These are phyloP conservation scores for Mystacides longicornis DNA, from an alignment of 2,888 invertebrate species.

Conservation along the genomic window DNA sequence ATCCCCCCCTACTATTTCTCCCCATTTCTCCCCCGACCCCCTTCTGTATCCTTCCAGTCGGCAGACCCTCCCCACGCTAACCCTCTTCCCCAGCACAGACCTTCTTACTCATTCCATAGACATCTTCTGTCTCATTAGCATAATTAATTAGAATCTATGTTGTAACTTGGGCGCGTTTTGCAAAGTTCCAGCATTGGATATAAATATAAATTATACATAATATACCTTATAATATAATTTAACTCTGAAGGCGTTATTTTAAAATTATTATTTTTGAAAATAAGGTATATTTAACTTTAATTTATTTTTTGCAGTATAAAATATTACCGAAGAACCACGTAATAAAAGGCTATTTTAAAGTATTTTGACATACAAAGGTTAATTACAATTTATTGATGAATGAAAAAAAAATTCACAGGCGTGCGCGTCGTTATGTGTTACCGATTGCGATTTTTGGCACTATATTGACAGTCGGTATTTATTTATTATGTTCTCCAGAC, in stretches of 20 bases:
- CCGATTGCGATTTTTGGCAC: too few species aligned
- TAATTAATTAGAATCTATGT: constrained; percentile 27
- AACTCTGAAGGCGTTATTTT: background rate
- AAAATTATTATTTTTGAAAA: too few species aligned
- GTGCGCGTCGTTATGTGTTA: too few species aligned
- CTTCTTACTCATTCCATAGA: constrained; percentile 13
- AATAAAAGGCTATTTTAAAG: too few species aligned
- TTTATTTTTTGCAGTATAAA: too few species aligned
- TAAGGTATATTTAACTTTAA: too few species aligned
- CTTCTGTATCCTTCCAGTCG: constrained; percentile 12
- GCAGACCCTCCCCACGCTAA: background rate
- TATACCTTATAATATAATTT: background rate
- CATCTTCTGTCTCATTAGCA: constrained; percentile 26
- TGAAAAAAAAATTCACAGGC: too few species aligned
- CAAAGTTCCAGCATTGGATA: constrained; percentile 20
- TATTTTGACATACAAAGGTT: too few species aligned
- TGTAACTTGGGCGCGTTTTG: constrained; percentile 24
- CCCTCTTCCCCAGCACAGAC: constrained; percentile 17
- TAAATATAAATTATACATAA: constrained; percentile 22
- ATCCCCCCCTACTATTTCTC: constrained; percentile 18
- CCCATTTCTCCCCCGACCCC: constrained; percentile 4
- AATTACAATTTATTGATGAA: too few species aligned
- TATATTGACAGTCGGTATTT: too few species aligned
- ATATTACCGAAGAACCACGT: too few species aligned
- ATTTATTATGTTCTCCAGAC: too few species aligned